A percentile compares a stretch with the other conserved stretches of the same genome.
phyloP scores from a whole-genome alignment of 2,888 invertebrate genomes.

The Lasioglossum lativentre region DNA sequence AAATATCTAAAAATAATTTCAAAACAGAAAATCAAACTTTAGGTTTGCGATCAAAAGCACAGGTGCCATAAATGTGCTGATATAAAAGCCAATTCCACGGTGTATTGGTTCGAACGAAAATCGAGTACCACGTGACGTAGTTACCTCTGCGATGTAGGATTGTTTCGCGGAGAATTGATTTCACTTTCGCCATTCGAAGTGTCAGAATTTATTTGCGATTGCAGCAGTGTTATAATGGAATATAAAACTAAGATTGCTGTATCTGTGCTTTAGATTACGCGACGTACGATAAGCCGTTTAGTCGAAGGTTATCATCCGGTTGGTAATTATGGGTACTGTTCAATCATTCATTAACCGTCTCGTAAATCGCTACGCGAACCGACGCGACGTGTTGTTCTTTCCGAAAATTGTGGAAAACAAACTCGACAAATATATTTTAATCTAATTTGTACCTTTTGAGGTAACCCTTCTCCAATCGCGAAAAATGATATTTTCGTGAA shows the following conservation, averaged over 20 bases:
- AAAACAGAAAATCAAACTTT: neutral
- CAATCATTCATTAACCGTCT: constrained; percentile 54
- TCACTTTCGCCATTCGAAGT: constrained; percentile 26
- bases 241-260: constrained; percentile 48
- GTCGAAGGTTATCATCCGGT: constrained; percentile 73
- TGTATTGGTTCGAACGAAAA: neutral
- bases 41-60: neutral
- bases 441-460: neutral
- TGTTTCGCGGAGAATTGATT: constrained; percentile 10
- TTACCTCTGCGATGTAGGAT: neutral
- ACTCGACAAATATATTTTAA: neutral
- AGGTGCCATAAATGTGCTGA: neutral
- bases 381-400: neutral
- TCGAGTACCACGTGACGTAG: neutral
- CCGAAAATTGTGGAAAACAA: constrained; percentile 21
- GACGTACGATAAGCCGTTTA: constrained; percentile 64
- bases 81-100: neutral
- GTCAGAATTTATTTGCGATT: constrained; percentile 21
- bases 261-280: constrained; percentile 55
- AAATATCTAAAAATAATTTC: too few relatives aligned
- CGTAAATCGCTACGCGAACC: constrained; percentile 7
- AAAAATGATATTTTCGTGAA: too few relatives aligned
- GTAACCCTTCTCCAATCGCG: too few relatives aligned
- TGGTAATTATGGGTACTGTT: constrained; percentile 61
- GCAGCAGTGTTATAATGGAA: constrained; percentile 33